A percentile compares a stretch with the other conserved stretches of the same genome.
These are phyloP conservation scores for Seira musarum DNA, from an alignment of 2,888 invertebrate genomes.

Conservation along the genomic window DNA sequence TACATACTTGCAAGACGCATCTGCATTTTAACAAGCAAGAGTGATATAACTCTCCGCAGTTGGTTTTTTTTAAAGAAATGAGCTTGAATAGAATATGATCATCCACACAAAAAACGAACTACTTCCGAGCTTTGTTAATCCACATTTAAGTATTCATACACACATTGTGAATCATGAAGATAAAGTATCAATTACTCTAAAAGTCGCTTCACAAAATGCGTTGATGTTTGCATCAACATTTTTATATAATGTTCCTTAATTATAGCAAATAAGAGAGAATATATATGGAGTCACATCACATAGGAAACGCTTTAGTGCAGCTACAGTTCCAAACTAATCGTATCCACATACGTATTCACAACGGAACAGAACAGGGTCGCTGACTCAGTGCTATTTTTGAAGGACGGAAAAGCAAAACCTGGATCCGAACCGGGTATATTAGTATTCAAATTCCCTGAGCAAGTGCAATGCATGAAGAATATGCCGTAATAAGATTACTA, in stretches of 20 bases:
- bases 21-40: not conserved
- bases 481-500: not conserved
- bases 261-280: not conserved
- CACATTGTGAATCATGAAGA: too few species aligned
- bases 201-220: not conserved
- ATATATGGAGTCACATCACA: too few species aligned
- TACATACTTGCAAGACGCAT: not conserved
- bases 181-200: conserved; percentile 2
- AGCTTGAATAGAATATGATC: too few species aligned
- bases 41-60: too few species aligned
- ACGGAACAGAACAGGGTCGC: conserved; percentile 66
- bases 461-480: not conserved
- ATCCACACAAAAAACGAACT: too few species aligned
- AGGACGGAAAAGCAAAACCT: conserved; percentile 57
- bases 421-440: conserved; percentile 20
- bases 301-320: too few species aligned
- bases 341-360: not conserved
- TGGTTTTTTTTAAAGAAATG: too few species aligned
- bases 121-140: not conserved
- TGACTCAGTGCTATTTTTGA: conserved; percentile 71
- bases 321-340: not conserved
- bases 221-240: not conserved
- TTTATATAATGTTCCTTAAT: not conserved
- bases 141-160: not conserved
- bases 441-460: not conserved